These are phyloP conservation scores for Colossoma macropomum DNA, from an alignment of 2,113 vertebrate species.

Conservation along the genomic window DNA sequence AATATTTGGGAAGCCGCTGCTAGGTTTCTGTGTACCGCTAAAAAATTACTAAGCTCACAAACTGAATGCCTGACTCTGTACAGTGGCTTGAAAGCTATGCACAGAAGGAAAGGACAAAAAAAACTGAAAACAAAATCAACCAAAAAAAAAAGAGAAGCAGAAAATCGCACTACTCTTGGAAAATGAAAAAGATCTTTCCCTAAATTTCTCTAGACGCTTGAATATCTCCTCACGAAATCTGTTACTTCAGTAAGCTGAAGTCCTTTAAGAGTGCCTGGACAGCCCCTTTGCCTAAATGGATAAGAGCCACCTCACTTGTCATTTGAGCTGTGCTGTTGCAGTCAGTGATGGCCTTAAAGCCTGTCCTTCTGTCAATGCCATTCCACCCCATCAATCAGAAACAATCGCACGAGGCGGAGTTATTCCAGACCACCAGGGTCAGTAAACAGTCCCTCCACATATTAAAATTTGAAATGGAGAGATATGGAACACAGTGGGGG, in stretches of 20 bases:
- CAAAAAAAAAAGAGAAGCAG: background rate
- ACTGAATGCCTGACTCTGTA: background rate
- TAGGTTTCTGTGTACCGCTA: background rate
- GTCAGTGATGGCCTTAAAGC: conserved; percentile 66
- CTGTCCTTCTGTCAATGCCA: conserved; percentile 65
- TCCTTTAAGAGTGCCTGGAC: background rate
- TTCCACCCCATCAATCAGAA: conserved; percentile 68
- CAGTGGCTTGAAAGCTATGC: background rate
- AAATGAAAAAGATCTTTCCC: too few relatives aligned
- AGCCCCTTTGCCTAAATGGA: conserved; percentile 44
- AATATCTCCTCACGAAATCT: background rate
- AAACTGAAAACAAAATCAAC: background rate
- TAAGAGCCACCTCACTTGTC: conserved; percentile 60
- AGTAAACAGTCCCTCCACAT: conserved; percentile 45
- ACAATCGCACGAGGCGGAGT: conserved; percentile 59
- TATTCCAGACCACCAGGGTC: conserved; percentile 63
- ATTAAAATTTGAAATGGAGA: background rate
- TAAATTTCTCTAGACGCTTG: background rate
- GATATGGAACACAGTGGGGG: background rate
- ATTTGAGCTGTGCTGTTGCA: conserved; percentile 71
- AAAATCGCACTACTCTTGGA: background rate
- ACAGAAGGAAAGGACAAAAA: background rate
- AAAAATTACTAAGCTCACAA: conserved; percentile 2
- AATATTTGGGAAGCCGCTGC: conserved; percentile 60
- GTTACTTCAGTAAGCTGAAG: background rate